A percentile compares a stretch with the other conserved stretches of the same genome.
Conservation (phyloP, 1,140 invertebrate species). For the Galleria mellonella region DNA sequence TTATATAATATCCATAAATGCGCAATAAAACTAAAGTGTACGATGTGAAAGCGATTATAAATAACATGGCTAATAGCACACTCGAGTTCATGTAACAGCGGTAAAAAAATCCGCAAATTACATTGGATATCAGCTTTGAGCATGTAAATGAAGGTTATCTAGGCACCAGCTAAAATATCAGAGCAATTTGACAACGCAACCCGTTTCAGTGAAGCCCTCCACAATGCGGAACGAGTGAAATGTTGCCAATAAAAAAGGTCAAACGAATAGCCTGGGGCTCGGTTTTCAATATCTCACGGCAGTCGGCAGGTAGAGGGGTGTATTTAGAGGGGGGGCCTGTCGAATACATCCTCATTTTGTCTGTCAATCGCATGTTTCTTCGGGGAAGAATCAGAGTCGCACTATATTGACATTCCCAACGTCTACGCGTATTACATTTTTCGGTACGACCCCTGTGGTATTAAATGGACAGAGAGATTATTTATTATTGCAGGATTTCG, state of each 20-base stretch:
- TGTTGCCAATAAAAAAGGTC: constrained; percentile 58
- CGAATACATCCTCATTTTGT: constrained; percentile 37
- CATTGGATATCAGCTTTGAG: constrained; percentile 3
- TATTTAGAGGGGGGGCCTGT: constrained; percentile 24
- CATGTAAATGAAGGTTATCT: constrained; percentile 27
- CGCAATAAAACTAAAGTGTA: too few species aligned
- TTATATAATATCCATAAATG: too few species aligned
- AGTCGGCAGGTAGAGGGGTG: constrained; percentile 20
- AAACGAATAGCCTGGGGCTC: constrained; percentile 38
- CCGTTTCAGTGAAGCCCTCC: constrained; percentile 28
- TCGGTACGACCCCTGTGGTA: background rate
- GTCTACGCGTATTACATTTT: constrained; percentile 1
- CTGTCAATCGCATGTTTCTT: constrained; percentile 33
- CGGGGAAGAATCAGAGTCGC: constrained; percentile 12
- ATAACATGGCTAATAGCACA: too few species aligned
- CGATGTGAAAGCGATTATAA: background rate
- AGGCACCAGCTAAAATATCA: constrained; percentile 36
- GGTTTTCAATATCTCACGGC: constrained; percentile 54
- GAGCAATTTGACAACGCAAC: constrained; percentile 47
- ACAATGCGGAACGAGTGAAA: constrained; percentile 52
- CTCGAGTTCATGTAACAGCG: too few species aligned
- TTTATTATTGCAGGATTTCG: too few species aligned
- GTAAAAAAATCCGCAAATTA: background rate
- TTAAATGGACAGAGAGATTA: too few species aligned
- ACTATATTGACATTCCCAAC: constrained; percentile 6